These are phyloP conservation scores for Andinoacara biseriatus DNA, from an alignment of 2,113 vertebrate species.

Conservation along the genomic window DNA sequence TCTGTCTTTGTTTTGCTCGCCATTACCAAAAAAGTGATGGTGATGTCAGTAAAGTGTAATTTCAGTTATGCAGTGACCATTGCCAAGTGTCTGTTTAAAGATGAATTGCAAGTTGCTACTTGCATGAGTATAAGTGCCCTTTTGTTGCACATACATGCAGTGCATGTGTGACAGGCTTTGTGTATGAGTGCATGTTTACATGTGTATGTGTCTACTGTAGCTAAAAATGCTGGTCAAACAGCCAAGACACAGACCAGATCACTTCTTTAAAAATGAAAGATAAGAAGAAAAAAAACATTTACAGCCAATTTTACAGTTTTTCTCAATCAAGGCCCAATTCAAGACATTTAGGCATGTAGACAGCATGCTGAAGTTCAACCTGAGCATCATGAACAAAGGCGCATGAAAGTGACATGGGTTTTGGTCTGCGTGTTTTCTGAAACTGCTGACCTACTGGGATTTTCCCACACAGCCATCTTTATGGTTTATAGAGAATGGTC, in stretches of 20 bases:
- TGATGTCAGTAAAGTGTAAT: neutral
- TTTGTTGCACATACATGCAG: neutral
- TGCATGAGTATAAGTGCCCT: neutral
- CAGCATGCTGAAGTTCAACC: too few relatives aligned
- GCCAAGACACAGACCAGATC: slow-evolving; percentile 6
- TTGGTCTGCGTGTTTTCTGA: too few relatives aligned
- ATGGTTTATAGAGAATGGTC: too few relatives aligned
- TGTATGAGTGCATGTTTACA: neutral
- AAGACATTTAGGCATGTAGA: too few relatives aligned
- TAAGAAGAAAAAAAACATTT: neutral
- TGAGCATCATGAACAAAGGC: too few relatives aligned
- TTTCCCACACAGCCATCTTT: too few relatives aligned
- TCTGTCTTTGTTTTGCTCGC: slow-evolving; percentile 11
- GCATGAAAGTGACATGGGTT: too few relatives aligned
- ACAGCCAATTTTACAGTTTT: neutral
- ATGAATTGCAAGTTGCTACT: neutral
- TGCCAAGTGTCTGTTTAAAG: neutral
- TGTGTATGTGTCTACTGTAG: neutral
- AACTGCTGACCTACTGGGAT: too few relatives aligned
- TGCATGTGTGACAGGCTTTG: neutral
- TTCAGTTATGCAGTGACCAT: neutral
- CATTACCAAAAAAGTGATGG: neutral
- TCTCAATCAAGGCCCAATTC: too few relatives aligned
- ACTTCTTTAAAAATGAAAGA: slow-evolving; percentile 12
- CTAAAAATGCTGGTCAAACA: neutral